Percentiles rank a stretch among this genome's conserved stretches.
These are phyloP conservation scores for Calliopsis andreniformis DNA, from an alignment of 1,140 invertebrate genomes.

Conservation along the genomic window DNA sequence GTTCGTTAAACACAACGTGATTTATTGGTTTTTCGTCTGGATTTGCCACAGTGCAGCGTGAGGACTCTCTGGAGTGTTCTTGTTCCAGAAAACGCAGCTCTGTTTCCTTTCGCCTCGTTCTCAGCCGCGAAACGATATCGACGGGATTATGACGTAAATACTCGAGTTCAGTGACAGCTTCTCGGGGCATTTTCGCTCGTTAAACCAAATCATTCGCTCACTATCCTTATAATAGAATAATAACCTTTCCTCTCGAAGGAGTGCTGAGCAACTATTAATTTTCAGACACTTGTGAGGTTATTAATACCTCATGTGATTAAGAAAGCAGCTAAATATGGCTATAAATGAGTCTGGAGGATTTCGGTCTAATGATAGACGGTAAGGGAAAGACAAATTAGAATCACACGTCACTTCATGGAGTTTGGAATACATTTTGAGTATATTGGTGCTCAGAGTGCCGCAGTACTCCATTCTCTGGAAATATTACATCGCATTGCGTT, in stretches of 20 bases:
- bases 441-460: no score
- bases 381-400: no score
- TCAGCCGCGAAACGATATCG: neutral
- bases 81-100: slow-evolving; percentile 54
- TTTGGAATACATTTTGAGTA: no score
- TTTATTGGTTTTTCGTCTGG: slow-evolving; percentile 62
- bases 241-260: neutral
- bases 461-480: no score
- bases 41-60: slow-evolving; percentile 33
- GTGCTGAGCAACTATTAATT: neutral
- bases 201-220: neutral
- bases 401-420: neutral
- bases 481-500: no score
- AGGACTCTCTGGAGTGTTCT: slow-evolving; percentile 55
- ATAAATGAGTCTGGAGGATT: neutral
- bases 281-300: no score
- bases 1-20: slow-evolving; percentile 65
- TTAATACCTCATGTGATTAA: no score
- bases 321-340: neutral
- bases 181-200: slow-evolving; percentile 6
- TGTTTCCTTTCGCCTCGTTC: slow-evolving; percentile 29
- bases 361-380: no score
- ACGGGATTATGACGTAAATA: neutral
- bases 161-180: slow-evolving; percentile 4
- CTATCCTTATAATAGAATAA: neutral